Conservation (phyloP, 2,797 vertebrate species). For the Sciurus vulgaris region DNA sequence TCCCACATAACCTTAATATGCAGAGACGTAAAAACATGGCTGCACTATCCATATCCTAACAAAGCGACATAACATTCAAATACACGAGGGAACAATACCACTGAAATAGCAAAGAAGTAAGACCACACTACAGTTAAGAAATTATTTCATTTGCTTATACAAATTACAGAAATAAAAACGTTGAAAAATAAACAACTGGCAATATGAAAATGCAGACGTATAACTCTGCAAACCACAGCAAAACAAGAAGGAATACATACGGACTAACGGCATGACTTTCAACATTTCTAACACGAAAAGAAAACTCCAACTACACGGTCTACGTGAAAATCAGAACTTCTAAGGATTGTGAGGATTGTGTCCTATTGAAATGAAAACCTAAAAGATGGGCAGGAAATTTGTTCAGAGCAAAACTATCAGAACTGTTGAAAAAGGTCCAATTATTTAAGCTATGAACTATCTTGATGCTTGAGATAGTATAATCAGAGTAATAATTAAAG, state of each 20-base stretch:
- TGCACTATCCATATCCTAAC: not conserved
- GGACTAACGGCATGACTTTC: not conserved
- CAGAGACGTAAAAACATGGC: conserved; percentile 42
- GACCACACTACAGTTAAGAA: not conserved
- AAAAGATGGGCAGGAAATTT: conserved; percentile 35
- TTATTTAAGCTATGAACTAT: conserved; percentile 51
- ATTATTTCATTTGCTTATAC: not conserved
- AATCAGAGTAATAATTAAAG: conserved; percentile 13
- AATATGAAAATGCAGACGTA: not conserved
- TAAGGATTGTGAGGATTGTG: not conserved
- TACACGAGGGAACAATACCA: not conserved
- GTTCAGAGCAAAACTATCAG: conserved; percentile 17
- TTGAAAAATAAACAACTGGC: not conserved
- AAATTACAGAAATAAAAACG: conserved; percentile 45
- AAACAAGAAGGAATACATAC: conserved; percentile 15
- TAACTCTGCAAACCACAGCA: conserved; percentile 6
- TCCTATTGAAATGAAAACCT: conserved; percentile 39
- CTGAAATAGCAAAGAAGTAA: not conserved
- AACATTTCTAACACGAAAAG: conserved; percentile 40
- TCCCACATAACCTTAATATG: not conserved
- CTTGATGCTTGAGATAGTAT: not conserved
- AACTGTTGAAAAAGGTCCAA: not conserved
- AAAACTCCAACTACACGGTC: conserved; percentile 26
- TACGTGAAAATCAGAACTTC: conserved; percentile 25
- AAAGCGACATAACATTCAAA: not conserved